phyloP scores from a whole-genome alignment of 2,113 vertebrate species.

The Dipodomys spectabilis region DNA sequence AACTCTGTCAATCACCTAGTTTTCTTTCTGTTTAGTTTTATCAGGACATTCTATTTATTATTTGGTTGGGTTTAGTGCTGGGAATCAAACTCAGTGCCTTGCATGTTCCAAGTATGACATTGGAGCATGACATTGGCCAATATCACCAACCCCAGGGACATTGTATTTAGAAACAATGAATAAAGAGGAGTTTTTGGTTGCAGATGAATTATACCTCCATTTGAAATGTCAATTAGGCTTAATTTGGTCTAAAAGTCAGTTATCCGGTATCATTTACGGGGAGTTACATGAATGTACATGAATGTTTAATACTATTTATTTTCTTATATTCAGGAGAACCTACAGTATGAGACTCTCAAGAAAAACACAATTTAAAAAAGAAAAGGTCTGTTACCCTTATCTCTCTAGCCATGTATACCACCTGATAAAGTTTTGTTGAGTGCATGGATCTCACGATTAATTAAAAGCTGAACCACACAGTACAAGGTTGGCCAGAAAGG shows the following conservation, averaged over 20 bases:
- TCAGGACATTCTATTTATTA: too few relatives aligned
- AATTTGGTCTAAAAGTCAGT: constrained; percentile 40
- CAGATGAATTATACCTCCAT: background rate
- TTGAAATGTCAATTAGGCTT: constrained; percentile 26
- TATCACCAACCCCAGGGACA: background rate
- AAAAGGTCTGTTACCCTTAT: background rate
- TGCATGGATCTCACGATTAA: background rate
- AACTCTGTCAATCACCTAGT: background rate
- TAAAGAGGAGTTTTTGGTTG: background rate
- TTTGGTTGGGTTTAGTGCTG: background rate
- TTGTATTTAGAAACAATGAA: background rate
- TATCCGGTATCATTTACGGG: background rate
- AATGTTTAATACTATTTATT: background rate
- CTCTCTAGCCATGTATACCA: background rate
- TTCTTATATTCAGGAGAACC: constrained; percentile 28
- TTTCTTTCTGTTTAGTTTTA: constrained; percentile 45
- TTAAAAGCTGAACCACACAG: background rate
- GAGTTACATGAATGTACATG: background rate
- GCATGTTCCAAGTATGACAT: background rate
- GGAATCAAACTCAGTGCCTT: background rate
- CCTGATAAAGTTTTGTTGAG: background rate
- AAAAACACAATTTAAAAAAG: background rate
- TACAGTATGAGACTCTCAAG: background rate
- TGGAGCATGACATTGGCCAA: background rate
- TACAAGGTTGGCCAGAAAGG: background rate